A percentile compares a stretch with the other conserved stretches of the same genome.
phyloP scores from a whole-genome alignment of 2,888 invertebrate species.

The Biston stratarius region DNA sequence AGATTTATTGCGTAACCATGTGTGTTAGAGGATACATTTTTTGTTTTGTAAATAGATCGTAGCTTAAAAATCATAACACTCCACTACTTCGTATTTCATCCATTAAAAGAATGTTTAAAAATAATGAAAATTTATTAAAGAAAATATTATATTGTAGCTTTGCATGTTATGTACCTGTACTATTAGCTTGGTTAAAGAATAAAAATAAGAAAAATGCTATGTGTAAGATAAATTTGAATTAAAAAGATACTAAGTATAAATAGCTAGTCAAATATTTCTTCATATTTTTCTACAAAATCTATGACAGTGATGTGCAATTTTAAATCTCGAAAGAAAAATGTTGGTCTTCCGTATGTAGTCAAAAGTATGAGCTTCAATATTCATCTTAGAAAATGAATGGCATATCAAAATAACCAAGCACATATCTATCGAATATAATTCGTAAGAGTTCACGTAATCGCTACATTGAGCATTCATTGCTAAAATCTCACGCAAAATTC shows the following conservation, averaged over 20 bases:
- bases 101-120: constrained; percentile 13
- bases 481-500: background rate
- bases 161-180: constrained; percentile 48
- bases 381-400: constrained; percentile 19
- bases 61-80: constrained; percentile 30
- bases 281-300: constrained; percentile 78
- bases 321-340: constrained; percentile 22
- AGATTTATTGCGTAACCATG: no score
- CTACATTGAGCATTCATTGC: background rate
- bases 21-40: constrained; percentile 14
- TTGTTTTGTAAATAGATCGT: constrained; percentile 32
- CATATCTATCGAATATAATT: constrained; percentile 39
- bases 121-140: constrained; percentile 12
- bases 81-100: constrained; percentile 14
- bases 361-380: constrained; percentile 20
- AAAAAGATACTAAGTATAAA: constrained; percentile 46
- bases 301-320: constrained; percentile 67
- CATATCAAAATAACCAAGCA: constrained; percentile 38
- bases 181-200: constrained; percentile 51
- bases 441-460: background rate
- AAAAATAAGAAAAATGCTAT: constrained; percentile 50
- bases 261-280: constrained; percentile 75
- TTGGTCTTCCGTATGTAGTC: constrained; percentile 41
- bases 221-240: constrained; percentile 59
- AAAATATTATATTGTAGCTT: constrained; percentile 46